Conservation (phyloP, 2,113 vertebrate genomes). For the Nothoprocta pentlandii region DNA sequence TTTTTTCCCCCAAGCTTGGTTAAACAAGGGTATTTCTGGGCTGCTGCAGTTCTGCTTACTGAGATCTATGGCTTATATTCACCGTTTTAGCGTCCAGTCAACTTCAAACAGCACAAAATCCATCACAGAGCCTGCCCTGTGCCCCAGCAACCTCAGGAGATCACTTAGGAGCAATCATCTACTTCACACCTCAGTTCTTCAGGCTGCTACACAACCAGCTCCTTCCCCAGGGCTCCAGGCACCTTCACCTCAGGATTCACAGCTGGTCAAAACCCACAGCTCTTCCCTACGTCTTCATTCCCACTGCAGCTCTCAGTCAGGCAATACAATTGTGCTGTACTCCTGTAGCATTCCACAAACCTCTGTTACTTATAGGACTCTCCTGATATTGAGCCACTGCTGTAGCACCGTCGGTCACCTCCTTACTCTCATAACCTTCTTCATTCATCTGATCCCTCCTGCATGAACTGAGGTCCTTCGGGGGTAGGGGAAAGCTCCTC, state of each 20-base stretch:
- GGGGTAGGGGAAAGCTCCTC: background rate
- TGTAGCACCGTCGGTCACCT: background rate
- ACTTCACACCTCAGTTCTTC: background rate
- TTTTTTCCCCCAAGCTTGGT: background rate
- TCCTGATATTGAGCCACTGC: background rate
- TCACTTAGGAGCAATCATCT: background rate
- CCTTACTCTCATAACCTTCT: background rate
- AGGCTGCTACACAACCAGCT: background rate
- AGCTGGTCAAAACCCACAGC: background rate
- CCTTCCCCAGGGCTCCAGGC: background rate
- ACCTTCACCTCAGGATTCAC: fast-evolving
- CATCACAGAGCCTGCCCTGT: background rate
- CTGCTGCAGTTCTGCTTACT: background rate
- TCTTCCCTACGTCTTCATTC: background rate
- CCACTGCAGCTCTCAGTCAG: background rate
- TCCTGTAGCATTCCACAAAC: background rate
- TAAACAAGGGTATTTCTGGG: background rate
- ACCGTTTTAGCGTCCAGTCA: background rate
- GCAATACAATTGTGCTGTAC: background rate
- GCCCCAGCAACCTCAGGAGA: fast-evolving
- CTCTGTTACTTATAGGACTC: background rate
- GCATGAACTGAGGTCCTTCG: background rate
- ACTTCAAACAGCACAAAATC: background rate
- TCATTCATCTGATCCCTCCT: background rate
- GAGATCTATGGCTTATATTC: background rate